Evolutionary conservation across 1,140 invertebrate genomes (phyloP).

Genomic region (Hycleus phaleratus): DNA sequence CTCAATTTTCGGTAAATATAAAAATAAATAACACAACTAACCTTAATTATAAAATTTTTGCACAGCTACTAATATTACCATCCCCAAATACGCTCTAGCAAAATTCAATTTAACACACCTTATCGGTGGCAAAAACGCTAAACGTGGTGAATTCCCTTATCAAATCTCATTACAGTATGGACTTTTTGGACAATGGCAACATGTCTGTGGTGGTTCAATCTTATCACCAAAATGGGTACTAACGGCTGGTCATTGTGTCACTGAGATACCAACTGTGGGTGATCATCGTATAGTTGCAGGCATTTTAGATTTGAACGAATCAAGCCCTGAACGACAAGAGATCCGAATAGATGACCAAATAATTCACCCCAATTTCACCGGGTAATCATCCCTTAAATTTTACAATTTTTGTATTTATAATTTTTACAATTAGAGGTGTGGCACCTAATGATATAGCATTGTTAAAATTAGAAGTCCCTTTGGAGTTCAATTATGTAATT

Average conservation of each 20-base stretch:
- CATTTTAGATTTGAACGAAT: constrained; percentile 33
- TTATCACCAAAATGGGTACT: constrained; percentile 49
- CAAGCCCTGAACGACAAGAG: constrained; percentile 38
- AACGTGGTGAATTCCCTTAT: constrained; percentile 24
- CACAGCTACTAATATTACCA: too few relatives aligned
- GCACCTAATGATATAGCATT: constrained; percentile 57
- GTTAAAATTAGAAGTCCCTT: constrained; percentile 47
- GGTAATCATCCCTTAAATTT: constrained; percentile 34
- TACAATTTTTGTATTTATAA: not conserved
- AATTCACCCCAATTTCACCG: constrained; percentile 46
- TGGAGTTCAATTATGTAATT: constrained; percentile 47
- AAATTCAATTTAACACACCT: constrained; percentile 2
- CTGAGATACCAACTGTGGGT: constrained; percentile 28
- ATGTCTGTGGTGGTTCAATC: constrained; percentile 58
- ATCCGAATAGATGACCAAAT: constrained; percentile 37
- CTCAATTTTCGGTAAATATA: too few relatives aligned
- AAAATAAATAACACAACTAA: too few relatives aligned
- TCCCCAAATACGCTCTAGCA: too few relatives aligned
- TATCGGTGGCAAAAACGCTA: constrained; percentile 20
- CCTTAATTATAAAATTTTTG: too few relatives aligned
- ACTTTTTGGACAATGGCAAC: constrained; percentile 24
- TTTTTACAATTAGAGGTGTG: constrained; percentile 37
- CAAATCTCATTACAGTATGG: constrained; percentile 21
- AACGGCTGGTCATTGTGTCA: constrained; percentile 56
- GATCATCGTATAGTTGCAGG: constrained; percentile 36